Evolutionary conservation across 92 coral and sea anemone species (phyloP).

Genomic region (Anthopleura xanthogrammica): DNA sequence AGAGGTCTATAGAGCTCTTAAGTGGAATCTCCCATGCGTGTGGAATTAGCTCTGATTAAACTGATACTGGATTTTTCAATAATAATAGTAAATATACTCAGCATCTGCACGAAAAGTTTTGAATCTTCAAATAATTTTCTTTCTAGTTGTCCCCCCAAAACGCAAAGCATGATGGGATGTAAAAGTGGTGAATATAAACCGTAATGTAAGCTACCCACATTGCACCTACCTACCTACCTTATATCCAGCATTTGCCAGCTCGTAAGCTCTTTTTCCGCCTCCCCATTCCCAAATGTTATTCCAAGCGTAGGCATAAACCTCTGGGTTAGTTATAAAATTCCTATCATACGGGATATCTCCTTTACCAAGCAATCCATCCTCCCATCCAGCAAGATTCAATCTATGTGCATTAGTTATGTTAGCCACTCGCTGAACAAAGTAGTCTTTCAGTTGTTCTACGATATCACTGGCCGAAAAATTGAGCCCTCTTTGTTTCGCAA

Average conservation of each 20-base stretch:
- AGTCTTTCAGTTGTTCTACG: conserved; percentile 55
- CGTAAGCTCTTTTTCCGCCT: conserved; percentile 76
- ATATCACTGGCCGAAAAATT: conserved; percentile 47
- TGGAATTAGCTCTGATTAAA: too few species aligned
- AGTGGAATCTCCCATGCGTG: too few species aligned
- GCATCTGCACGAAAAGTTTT: too few species aligned
- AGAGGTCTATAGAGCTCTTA: too few species aligned
- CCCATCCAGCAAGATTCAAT: conserved; percentile 72
- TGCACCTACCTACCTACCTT: conserved; percentile 26
- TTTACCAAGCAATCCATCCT: conserved; percentile 71
- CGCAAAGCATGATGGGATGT: too few species aligned
- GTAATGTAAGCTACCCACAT: neutral
- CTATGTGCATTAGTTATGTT: conserved; percentile 45
- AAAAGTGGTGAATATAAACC: too few species aligned
- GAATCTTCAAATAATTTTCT: too few species aligned
- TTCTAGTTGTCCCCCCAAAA: too few species aligned
- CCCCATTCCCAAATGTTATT: conserved; percentile 65
- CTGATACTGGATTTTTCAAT: too few species aligned
- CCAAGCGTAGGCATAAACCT: conserved; percentile 52
- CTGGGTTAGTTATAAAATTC: conserved; percentile 26
- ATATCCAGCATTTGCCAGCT: conserved; percentile 70
- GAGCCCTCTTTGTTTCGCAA: conserved; percentile 49
- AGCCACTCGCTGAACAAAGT: conserved; percentile 59
- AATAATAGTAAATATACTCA: too few species aligned
- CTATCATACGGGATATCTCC: conserved; percentile 62